Base-by-base conservation (phyloP, 2,797 vertebrate species). In the Myripristis jacobus region DNA sequence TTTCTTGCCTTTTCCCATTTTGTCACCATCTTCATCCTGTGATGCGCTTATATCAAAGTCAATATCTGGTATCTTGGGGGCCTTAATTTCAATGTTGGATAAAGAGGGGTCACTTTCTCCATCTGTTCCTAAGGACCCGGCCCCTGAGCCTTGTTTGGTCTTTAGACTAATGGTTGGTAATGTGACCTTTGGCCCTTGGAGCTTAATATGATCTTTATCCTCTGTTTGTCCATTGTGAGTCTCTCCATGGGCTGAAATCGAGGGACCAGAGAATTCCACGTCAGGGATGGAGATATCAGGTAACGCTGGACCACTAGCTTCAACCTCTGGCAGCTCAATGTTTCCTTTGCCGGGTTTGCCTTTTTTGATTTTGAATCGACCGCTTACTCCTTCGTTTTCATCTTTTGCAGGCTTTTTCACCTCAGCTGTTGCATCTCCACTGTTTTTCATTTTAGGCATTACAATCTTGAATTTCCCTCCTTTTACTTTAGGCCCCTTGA, bases 381-480 rank as follows among this genome's bases (percentile, higher is more conserved):
- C 76, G 29, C 83, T 65, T 43, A 79, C 64, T 1, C 68, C 71
- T 3, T 65, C 73, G 53, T 66, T 59, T 24, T 73, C 76, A 8
- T 79, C 77, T 47, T 80, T 83, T 34, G 48, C 84, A 63, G 71
- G 27, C 18, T 54, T 85, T 56, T 86, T 89, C 3, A 9, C 19
- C 31, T 90, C 79, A 56, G 34, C 70, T 62, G 66, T 79, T 29
- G 54, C 43, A 48, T 88, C 83, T 56, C 15, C 79, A 41, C 80
- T 79, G 24, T 66, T 59, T 83, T 93, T 94, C 78, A 85, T 90
- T 62, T 93, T 94, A 54, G 90, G 90, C 78, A 90, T 89, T 69
- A 92, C 92, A 22, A 93, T 91, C 73, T 92, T 92, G 48, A 94
- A 92, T 66, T 93, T 93, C 19, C 88, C 84, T 70, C 91, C 91